phyloP scores from a whole-genome alignment of 1,140 invertebrate genomes.

The Papilio helenus region DNA sequence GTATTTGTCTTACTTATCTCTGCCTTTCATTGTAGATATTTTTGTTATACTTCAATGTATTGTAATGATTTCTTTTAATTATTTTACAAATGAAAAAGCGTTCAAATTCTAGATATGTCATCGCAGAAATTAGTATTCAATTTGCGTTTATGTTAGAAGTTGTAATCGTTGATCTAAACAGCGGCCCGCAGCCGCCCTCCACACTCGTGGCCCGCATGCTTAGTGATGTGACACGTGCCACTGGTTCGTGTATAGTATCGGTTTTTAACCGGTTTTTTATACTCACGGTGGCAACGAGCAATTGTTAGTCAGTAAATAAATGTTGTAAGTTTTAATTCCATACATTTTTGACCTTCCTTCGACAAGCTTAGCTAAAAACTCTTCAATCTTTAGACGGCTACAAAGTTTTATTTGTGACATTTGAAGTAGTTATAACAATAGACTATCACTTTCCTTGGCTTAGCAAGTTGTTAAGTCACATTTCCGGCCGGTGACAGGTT shows the following conservation, averaged over 20 bases:
- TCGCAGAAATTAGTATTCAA: conserved; percentile 22
- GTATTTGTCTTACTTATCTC: no score
- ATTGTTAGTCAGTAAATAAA: no score
- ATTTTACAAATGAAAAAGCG: background rate
- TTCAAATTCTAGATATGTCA: background rate
- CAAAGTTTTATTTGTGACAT: background rate
- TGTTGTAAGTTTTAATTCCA: no score
- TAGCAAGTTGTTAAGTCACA: background rate
- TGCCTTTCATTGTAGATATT: no score
- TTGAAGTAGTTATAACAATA: background rate
- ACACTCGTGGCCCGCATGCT: background rate
- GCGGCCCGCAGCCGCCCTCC: background rate
- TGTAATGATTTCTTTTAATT: no score
- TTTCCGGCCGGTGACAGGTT: conserved; percentile 17
- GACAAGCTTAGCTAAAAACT: no score
- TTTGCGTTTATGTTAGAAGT: conserved; percentile 10
- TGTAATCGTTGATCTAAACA: conserved; percentile 30
- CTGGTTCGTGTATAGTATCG: background rate
- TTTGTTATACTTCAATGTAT: no score
- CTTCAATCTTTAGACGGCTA: background rate
- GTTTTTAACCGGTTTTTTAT: background rate
- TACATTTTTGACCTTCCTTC: no score
- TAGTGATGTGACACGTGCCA: conserved; percentile 20
- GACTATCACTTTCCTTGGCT: background rate
- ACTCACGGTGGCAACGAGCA: background rate